phyloP scores from a whole-genome alignment of 37 sponge, comb jelly and placozoan species.

The Bolinopsis microptera region DNA sequence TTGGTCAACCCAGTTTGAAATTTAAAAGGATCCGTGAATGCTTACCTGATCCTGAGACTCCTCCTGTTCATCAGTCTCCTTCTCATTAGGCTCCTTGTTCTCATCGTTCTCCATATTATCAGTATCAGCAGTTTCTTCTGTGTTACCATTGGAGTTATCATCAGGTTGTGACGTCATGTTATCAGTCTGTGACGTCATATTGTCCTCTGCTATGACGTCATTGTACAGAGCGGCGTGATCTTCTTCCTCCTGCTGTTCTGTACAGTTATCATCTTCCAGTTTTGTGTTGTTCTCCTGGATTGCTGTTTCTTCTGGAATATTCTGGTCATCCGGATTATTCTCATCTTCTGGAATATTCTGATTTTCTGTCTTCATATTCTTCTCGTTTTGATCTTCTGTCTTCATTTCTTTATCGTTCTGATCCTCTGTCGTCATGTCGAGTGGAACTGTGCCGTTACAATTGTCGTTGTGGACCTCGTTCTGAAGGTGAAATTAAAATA shows the following conservation, averaged over 20 bases:
- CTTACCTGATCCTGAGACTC: background rate
- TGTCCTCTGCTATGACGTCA: background rate
- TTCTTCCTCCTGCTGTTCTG: too few relatives aligned
- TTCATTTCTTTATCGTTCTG: background rate
- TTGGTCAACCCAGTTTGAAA: too few relatives aligned
- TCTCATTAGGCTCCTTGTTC: background rate
- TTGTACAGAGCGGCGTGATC: background rate
- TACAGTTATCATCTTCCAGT: background rate
- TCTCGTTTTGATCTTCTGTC: background rate
- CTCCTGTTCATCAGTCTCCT: background rate
- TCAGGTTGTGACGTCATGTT: background rate
- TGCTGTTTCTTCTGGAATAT: background rate
- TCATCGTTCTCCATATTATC: background rate
- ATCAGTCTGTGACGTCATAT: background rate
- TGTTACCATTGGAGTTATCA: background rate
- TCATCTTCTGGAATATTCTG: background rate
- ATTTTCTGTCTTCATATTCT: background rate
- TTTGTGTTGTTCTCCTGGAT: background rate
- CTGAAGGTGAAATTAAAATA: slow-evolving; percentile 16
- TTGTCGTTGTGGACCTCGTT: slow-evolving; percentile 27
- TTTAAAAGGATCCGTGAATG: too few relatives aligned
- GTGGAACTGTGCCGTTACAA: background rate
- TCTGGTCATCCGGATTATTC: background rate
- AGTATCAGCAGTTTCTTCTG: background rate
- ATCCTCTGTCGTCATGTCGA: slow-evolving; percentile 19